Evolutionary conservation across 2,888 invertebrate species (phyloP).

Genomic region (Odontocolon sp.): DNA sequence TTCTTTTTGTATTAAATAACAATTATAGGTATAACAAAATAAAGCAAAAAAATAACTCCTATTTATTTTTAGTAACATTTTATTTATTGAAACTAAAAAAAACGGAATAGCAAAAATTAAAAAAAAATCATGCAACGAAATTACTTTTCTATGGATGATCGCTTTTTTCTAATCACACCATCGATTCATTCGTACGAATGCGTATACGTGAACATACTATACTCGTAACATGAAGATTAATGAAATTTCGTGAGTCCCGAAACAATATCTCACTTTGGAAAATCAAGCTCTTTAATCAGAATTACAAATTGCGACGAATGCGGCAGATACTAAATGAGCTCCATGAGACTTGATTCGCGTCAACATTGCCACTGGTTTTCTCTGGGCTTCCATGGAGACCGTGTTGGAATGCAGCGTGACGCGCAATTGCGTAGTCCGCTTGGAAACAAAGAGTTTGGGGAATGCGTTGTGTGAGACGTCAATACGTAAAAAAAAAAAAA

Average conservation of each 20-base stretch:
- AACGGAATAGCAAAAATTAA: too few relatives aligned
- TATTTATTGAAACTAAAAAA: too few relatives aligned
- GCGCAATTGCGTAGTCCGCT: constrained; percentile 60
- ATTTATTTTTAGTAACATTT: too few relatives aligned
- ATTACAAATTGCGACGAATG: constrained; percentile 37
- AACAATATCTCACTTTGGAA: constrained; percentile 63
- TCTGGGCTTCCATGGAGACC: constrained; percentile 32
- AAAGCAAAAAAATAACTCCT: too few relatives aligned
- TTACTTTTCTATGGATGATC: too few relatives aligned
- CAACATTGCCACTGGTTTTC: constrained; percentile 47
- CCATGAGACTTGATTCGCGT: constrained; percentile 50
- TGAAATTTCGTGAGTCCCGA: constrained; percentile 61
- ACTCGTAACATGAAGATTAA: constrained; percentile 1
- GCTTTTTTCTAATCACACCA: too few relatives aligned
- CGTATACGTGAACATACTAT: not conserved
- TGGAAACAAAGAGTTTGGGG: constrained; percentile 59
- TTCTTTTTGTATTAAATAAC: too few relatives aligned
- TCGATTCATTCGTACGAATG: too few relatives aligned
- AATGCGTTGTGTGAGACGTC: constrained; percentile 44
- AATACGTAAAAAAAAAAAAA: constrained; percentile 30
- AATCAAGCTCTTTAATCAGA: constrained; percentile 66
- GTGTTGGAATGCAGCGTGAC: constrained; percentile 47
- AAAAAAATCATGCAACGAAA: too few relatives aligned
- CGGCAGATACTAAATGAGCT: constrained; percentile 53
- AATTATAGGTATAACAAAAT: too few relatives aligned